Evolutionary conservation across 2,888 invertebrate genomes (phyloP), one percentile per base, ranked within the genome.

Genomic region (Agrochola lota): DNA sequence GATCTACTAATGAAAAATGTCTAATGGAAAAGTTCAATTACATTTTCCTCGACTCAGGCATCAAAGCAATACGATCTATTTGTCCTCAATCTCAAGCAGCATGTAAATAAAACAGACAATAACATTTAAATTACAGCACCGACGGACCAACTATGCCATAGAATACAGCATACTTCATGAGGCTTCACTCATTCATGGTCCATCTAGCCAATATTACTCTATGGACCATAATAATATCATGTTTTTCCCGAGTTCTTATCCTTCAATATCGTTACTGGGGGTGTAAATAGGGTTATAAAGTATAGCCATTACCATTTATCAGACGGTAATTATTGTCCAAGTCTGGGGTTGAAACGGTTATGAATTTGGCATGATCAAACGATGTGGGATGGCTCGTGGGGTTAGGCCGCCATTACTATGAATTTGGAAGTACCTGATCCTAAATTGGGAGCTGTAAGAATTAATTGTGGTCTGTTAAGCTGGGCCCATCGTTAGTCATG

Each of bases 191-290:
- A 12, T n/a, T 8, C 9, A 26, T 71, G 43, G 55, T 17, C 64
- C 79, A 68, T 81, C 84, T 26, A 81, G 80, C 15, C n/a, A 30
- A 20, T 62, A 59, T 9, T 35, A 43, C 12, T 81, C 84, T 17
- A n/a, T n/a, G 60, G 20, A 30, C n/a, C n/a, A 64, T 72, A 66
- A 62, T 78, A 86, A 84, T 81, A 85, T 72, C 66, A 74, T 87
- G 74, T 78, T 78, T 78, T 84, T 78, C 55, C 40, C 73, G 52
- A 49, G 69, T 64, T 77, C 78, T 79, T 75, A 84, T 77, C 71
- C 74, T 87, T 86, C 83, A 85, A 84, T 84, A 83, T 83, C 78
- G 85, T 86, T 78, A 74, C 80, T 67, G 43, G 68, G 86, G 86
- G 67, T 70, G 80, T 80, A 80, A 86, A 79, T 79, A 83, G 79